Base-by-base conservation (phyloP, 1,140 invertebrate species). In the Marisa cornuarietis region DNA sequence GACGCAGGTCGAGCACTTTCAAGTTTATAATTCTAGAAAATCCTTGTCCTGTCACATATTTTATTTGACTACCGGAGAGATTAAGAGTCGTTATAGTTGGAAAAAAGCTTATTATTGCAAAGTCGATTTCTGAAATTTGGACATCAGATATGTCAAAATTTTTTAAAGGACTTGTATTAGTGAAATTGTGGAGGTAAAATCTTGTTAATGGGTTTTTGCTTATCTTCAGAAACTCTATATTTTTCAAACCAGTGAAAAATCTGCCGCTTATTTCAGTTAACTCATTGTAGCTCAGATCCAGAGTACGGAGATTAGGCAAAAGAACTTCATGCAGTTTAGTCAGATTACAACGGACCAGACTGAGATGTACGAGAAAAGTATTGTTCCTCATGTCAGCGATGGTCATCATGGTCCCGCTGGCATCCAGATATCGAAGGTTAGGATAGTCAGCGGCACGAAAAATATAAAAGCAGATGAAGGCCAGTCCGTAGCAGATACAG, bases 1-100 rank as follows among this genome's bases (percentile, higher is more conserved):
- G 68, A n/a, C 78, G 62, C 3, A 82, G 42, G 71, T 83, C 80
- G 16, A 84, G 58, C 68, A 49, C 31, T 26, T 54, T n/a, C 4
- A 83, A 65, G 31, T 73, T 49, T 2, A 51, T 58, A 0, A 83
- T 26, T 10, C 16, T 16, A 22, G 11, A 16, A 65, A 83, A 78
- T 8, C 76, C 76, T 11, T 83, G 26, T 31, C 76, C 68, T 18
- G 52, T 22, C n/a, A 82, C 76, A 14, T 14, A 31, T 13, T 68
- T 24, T 26, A 80, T 61, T 10, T 49, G n/a, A n/a, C 65, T 79
- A 24, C 61, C 18, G n/a, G 72, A 69, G 26, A 82, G 49, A 24
- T 79, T 75, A 58, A 82, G 65, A 52, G 42, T 69, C 31, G 58
- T 49, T 54, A 78, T 49, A 7, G 26, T 49, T 4, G 71, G 31